Conservation (phyloP, 37 sponge, comb jelly and placozoan genomes). For the Spongilla lacustris region DNA sequence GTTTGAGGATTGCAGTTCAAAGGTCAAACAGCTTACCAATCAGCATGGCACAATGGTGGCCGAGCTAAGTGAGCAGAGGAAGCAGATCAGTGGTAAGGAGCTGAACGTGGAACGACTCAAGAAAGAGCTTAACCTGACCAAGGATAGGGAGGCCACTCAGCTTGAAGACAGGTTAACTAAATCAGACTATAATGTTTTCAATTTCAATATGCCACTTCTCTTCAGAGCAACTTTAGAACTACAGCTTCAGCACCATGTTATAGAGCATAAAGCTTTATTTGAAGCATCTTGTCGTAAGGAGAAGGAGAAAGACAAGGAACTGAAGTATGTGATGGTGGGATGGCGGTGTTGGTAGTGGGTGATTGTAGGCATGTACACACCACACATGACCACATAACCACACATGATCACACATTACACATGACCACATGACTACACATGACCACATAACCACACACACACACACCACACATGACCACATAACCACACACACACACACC, state of each 20-base stretch:
- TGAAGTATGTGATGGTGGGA: conserved; percentile 27
- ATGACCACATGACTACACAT: background rate
- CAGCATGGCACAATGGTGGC: background rate
- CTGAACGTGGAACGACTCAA: conserved; percentile 25
- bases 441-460: too few relatives aligned
- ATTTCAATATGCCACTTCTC: background rate
- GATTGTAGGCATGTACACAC: too few relatives aligned
- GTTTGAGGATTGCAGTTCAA: background rate
- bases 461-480: too few relatives aligned
- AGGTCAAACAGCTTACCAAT: background rate
- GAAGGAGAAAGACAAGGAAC: conserved; percentile 73
- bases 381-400: conserved; percentile 11
- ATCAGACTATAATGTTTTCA: background rate
- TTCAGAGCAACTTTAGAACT: conserved; percentile 71
- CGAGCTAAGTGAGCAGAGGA: conserved; percentile 4
- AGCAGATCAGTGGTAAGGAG: background rate
- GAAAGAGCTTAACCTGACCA: conserved; percentile 29
- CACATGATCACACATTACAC: background rate
- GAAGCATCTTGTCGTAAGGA: conserved; percentile 29
- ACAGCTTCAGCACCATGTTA: conserved; percentile 42
- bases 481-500: background rate
- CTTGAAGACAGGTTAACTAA: conserved; percentile 63
- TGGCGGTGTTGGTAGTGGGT: background rate
- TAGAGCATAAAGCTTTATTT: conserved; percentile 44
- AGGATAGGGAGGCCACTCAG: conserved; percentile 70